Evolutionary conservation across 2,888 invertebrate species (phyloP).

Genomic region (Colostygia pectinataria): DNA sequence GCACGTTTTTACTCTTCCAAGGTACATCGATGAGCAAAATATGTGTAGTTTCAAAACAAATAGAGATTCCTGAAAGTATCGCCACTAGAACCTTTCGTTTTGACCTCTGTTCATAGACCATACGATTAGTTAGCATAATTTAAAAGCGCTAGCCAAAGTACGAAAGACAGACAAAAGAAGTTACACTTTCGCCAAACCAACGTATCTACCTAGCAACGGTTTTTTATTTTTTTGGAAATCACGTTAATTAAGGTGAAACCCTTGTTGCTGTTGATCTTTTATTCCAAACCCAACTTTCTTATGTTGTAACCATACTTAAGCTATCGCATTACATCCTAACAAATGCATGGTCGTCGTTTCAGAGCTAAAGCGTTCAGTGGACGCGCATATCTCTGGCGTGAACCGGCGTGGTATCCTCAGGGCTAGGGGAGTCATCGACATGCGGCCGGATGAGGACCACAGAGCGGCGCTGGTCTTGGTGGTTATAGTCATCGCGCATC

Average conservation of each 20-base stretch:
- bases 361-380: conserved; percentile 57
- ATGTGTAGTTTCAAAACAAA: conserved; percentile 13
- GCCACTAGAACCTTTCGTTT: conserved; percentile 3
- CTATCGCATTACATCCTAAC: neutral
- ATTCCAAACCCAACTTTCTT: no score
- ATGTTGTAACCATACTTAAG: no score
- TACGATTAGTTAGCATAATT: neutral
- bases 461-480: conserved; percentile 82
- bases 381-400: conserved; percentile 82
- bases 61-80: conserved; percentile 12
- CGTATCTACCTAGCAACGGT: no score
- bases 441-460: conserved; percentile 86
- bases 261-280: no score
- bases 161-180: no score
- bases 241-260: no score
- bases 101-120: conserved; percentile 1
- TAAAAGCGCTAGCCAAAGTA: no score
- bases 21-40: conserved; percentile 19
- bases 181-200: no score
- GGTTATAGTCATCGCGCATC: conserved; percentile 74
- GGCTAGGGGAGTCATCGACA: conserved; percentile 87
- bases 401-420: conserved; percentile 86
- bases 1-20: conserved; percentile 1
- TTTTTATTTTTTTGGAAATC: no score
- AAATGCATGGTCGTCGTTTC: neutral